A percentile compares a stretch with the other conserved stretches of the same genome.
Conservation (phyloP, 2,797 vertebrate genomes). For the Microctenopoma stevenorrisi region DNA sequence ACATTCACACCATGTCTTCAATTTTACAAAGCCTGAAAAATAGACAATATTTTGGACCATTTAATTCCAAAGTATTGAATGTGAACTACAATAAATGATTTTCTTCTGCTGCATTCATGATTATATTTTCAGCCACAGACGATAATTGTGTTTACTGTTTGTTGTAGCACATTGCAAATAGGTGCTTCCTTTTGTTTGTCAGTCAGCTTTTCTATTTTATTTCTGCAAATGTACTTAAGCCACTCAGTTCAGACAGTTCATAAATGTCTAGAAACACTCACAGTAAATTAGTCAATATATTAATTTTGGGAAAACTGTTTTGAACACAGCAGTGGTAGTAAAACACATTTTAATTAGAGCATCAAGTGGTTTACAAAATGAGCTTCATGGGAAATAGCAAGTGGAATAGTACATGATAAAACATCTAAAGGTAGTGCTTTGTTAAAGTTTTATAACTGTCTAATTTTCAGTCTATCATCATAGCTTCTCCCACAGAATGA, state of each 20-base stretch:
- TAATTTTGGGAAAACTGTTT: slow-evolving; percentile 1
- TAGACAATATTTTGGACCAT: not conserved
- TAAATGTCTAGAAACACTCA: not conserved
- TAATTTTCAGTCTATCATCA: slow-evolving; percentile 19
- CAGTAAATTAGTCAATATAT: slow-evolving; percentile 1
- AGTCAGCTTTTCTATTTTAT: not conserved
- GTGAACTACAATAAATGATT: not conserved
- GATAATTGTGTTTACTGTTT: slow-evolving; percentile 10
- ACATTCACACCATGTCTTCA: not conserved
- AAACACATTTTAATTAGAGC: not conserved
- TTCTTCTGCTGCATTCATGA: slow-evolving; percentile 15
- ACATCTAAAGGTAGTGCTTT: slow-evolving; percentile 20
- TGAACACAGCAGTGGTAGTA: slow-evolving; percentile 1
- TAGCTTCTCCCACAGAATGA: slow-evolving; percentile 22
- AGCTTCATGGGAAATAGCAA: slow-evolving; percentile 2
- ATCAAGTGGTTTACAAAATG: slow-evolving; percentile 5
- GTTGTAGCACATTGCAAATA: slow-evolving; percentile 13
- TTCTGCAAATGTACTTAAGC: slow-evolving; percentile 8
- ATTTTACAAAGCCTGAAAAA: slow-evolving; percentile 11
- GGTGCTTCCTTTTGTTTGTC: slow-evolving; percentile 31
- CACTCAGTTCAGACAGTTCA: not conserved
- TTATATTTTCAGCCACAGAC: slow-evolving; percentile 12
- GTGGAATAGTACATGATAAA: slow-evolving; percentile 18
- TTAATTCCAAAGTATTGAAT: slow-evolving; percentile 3
- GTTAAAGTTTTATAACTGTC: slow-evolving; percentile 7